Evolutionary conservation across 2,797 vertebrate genomes (phyloP), one percentile per base, ranked within the genome.

Genomic region (Borostomias antarcticus): DNA sequence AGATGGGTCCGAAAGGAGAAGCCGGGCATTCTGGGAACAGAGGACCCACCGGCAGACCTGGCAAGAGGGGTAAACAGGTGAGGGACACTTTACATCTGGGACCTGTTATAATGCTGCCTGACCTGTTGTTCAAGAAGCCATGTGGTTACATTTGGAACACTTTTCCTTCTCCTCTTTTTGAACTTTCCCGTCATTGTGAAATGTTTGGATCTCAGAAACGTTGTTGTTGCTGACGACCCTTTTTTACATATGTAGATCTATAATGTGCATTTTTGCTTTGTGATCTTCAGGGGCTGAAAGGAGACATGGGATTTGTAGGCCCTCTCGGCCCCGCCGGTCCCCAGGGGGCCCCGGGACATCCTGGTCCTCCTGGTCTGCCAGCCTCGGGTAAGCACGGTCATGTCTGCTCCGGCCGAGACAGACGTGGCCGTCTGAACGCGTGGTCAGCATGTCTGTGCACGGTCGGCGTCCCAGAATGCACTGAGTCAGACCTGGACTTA

Each of bases 1-100:
- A 99, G 90, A 95, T 98, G 96, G 98, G 98, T 80, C 97, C 98
- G 6, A 98, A 99, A 81, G 98, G 98, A 74, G 96, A 97, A 64
- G 90, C 94, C 53, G 98, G 98, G 69, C 87, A 88, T 43, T 90
- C 95, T 58, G 98, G 98, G 81, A 94, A 95, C 85, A 93, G 97
- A 87, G 97, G 98, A 78, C 96, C 97, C 45, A 97, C 95, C 0
- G 98, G 98, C 68, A 92, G 96, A 83, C 98, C 98, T 11, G 98
- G 98, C 60, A 99, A 99, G 85, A 90, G 98, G 90, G 98, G 98
- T 64, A 99, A 99, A 88, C 95, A 96, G 90, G 97, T 98, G 89
- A 82, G 84, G 72, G 28, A 26, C 1, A 19, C 30, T 13, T 66
- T 6, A 62, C 2, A 1, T 45, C 32, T 23, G 1, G 47, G 52